Evolutionary conservation across 2,888 invertebrate genomes (phyloP), one percentile per base, ranked within the genome.

Genomic region (Rhaphigaster nebulosa): DNA sequence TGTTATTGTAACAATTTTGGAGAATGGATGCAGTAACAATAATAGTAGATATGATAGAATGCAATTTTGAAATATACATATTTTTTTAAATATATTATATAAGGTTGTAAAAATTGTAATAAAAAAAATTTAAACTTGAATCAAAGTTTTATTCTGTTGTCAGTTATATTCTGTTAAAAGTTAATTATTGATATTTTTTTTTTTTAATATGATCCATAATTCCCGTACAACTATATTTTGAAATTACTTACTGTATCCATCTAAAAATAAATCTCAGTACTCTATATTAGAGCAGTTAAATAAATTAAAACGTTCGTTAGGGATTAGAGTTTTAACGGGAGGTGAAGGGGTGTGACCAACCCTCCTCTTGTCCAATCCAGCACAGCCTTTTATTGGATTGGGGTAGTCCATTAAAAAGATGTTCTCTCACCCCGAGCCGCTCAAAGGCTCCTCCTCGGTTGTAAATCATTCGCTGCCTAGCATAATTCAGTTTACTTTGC

Each of bases 361-460:
- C 84, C 84, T 50, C 45, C 41, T 45, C 45, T 45, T 45, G 84
- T 84, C 84, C 84, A 84, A 84, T 84, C 84, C 84, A 13, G 5
- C 12, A 3, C 45, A 15, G 41, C 45, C 84, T 45, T 84, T 84
- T 84, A 84, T 84, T 84, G 41, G 84, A 50, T n/a, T 23, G 45
- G 84, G 84, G 41, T 41, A 45, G 84, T 45, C 84, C 84, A 84
- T 84, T 84, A 45, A 84, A 84, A 84, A 84, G 84, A 84, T 84
- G 84, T 84, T 84, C 84, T 45, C 84, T 84, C 84, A 8, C 84
- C 80, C 84, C 84, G 5, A 26, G 26, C 45, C 45, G 45, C 84
- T 50, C 84, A 84, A 84, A 84, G 84, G 84, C 1, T 84, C n/a
- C 80, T 38, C 38, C 80, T 45, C 80, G 23, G 23, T 84, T 84